Conservation (phyloP, 2,888 invertebrate genomes). For the Cheilosia vulpina region DNA sequence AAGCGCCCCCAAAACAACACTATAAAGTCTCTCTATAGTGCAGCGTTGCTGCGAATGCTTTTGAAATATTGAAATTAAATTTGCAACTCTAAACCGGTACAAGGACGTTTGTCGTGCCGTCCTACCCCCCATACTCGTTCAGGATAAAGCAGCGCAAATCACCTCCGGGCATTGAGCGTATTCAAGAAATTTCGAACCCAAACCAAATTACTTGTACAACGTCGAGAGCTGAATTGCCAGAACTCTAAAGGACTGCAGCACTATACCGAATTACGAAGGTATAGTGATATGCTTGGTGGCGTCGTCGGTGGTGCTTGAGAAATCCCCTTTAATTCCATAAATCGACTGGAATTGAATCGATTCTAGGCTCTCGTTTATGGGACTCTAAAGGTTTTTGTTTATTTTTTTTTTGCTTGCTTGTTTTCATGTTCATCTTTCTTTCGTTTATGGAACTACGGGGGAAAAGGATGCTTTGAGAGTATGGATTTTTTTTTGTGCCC, state of each 20-base stretch:
- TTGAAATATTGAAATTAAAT: constrained; percentile 69
- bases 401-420: constrained; percentile 13
- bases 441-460: constrained; percentile 37
- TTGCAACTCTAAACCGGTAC: constrained; percentile 42
- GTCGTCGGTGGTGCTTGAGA: constrained; percentile 23
- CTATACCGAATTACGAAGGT: constrained; percentile 12
- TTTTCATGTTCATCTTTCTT: constrained; percentile 56
- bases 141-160: constrained; percentile 65
- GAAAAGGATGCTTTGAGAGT: background rate
- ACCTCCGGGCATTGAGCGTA: constrained; percentile 64
- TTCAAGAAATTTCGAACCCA: constrained; percentile 45
- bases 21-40: constrained; percentile 28
- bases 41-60: constrained; percentile 30
- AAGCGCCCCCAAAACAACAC: constrained; percentile 1
- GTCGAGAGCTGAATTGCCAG: constrained; percentile 5
- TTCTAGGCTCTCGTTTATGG: constrained; percentile 43
- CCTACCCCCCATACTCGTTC: background rate
- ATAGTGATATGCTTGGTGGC: constrained; percentile 38
- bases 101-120: constrained; percentile 9
- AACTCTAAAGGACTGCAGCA: constrained; percentile 24
- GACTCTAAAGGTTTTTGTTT: constrained; percentile 16
- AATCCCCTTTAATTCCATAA: constrained; percentile 60
- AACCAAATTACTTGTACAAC: constrained; percentile 26
- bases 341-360: constrained; percentile 70
- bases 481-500: constrained; percentile 1